Conservation (phyloP, 2,888 invertebrate genomes). For the Spodoptera littoralis region DNA sequence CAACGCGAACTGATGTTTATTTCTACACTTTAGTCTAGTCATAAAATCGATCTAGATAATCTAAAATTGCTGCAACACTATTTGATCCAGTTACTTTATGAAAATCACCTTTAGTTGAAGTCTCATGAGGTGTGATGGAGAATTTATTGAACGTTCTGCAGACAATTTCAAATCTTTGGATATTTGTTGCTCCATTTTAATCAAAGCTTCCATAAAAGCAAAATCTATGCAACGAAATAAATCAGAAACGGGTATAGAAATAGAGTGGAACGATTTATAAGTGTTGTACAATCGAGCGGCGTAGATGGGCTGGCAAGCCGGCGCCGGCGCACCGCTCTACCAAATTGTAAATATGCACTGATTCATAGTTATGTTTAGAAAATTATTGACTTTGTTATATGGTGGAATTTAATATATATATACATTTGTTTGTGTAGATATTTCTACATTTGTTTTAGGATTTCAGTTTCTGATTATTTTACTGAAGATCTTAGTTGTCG, state of each 20-base stretch:
- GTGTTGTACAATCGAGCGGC: slow-evolving; percentile 51
- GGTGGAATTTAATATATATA: slow-evolving; percentile 42
- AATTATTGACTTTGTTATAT: slow-evolving; percentile 60
- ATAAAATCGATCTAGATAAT: slow-evolving; percentile 42
- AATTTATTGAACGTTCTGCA: slow-evolving; percentile 11
- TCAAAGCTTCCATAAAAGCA: slow-evolving; percentile 47
- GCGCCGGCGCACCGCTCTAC: slow-evolving; percentile 57
- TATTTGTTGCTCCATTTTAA: slow-evolving; percentile 26
- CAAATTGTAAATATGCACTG: slow-evolving; percentile 64
- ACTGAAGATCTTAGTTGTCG: background rate
- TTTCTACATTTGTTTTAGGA: slow-evolving; percentile 39
- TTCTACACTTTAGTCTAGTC: slow-evolving; percentile 40
- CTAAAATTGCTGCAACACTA: slow-evolving; percentile 33
- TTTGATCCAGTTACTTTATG: slow-evolving; percentile 18
- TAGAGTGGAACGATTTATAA: slow-evolving; percentile 53
- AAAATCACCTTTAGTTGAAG: slow-evolving; percentile 17
- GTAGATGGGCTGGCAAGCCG: slow-evolving; percentile 54
- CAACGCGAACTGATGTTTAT: slow-evolving; percentile 48
- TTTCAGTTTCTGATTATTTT: slow-evolving; percentile 5
- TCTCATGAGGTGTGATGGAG: slow-evolving; percentile 6
- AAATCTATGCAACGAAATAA: slow-evolving; percentile 49
- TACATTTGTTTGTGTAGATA: slow-evolving; percentile 44
- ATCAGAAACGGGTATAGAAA: slow-evolving; percentile 52
- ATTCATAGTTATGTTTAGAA: slow-evolving; percentile 71
- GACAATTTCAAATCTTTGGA: slow-evolving; percentile 15